Evolutionary conservation across 2,888 invertebrate species (phyloP).

Genomic region (Megaustenia siamemsis): DNA sequence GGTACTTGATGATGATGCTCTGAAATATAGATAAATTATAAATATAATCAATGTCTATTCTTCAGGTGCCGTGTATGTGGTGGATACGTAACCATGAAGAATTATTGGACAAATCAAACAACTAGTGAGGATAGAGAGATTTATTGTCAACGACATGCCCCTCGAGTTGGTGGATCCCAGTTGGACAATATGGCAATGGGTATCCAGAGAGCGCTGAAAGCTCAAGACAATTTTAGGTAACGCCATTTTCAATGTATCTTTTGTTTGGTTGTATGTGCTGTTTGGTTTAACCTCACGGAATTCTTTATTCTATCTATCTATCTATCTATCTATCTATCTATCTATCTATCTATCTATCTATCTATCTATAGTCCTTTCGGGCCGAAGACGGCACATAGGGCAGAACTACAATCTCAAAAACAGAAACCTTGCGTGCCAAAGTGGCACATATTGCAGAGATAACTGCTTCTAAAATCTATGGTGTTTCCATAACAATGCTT

Average conservation of each 20-base stretch:
- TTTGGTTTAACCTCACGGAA: too few species aligned
- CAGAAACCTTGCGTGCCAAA: too few species aligned
- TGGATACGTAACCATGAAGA: conserved; percentile 77
- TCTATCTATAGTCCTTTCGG: too few species aligned
- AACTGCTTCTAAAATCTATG: too few species aligned
- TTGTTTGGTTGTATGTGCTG: too few species aligned
- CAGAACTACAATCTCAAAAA: too few species aligned
- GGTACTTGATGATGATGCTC: too few species aligned
- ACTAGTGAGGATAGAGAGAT: conserved; percentile 76
- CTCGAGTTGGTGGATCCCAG: conserved; percentile 70
- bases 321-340: background rate
- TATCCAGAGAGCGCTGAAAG: conserved; percentile 79
- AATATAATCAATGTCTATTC: too few species aligned
- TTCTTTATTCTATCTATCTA: background rate
- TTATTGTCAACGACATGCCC: conserved; percentile 77
- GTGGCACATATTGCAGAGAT: too few species aligned
- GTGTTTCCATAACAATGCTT: too few species aligned
- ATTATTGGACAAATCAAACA: conserved; percentile 76
- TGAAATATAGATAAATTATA: too few species aligned
- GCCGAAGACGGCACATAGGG: too few species aligned
- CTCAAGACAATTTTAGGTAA: conserved; percentile 64
- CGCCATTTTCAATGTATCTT: background rate
- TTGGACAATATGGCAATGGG: conserved; percentile 83
- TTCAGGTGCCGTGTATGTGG: conserved; percentile 90
- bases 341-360: background rate